Percentiles rank a stretch among this genome's conserved stretches.
Evolutionary conservation across 2,113 vertebrate species (phyloP).

Genomic region (Amphiprion percula): DNA sequence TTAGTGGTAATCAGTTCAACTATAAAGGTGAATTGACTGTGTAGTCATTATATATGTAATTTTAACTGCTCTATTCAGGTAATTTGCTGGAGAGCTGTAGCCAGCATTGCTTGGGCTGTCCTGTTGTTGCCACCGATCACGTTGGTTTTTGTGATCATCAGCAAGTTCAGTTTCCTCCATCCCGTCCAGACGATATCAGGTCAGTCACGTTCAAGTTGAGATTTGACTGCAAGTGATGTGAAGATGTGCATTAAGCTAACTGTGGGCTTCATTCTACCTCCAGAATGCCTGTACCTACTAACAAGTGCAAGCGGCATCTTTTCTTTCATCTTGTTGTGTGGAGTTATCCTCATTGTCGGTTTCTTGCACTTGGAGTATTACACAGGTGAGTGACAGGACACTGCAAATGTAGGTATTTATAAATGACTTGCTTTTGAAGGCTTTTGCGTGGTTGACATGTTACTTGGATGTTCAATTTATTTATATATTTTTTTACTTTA

Average conservation of each 20-base stretch:
- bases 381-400: constrained; percentile 85
- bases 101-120: constrained; percentile 90
- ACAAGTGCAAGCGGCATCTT: constrained; percentile 87
- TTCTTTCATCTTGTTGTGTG: constrained; percentile 88
- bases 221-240: background rate
- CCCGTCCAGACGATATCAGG: constrained; percentile 90
- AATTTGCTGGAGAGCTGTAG: constrained; percentile 91
- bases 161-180: constrained; percentile 87
- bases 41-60: background rate
- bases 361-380: constrained; percentile 92
- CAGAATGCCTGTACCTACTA: constrained; percentile 88
- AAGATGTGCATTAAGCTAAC: background rate
- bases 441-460: too few species aligned
- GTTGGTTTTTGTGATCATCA: constrained; percentile 87
- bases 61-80: constrained; percentile 82
- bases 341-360: constrained; percentile 88
- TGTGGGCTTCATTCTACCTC: constrained; percentile 15
- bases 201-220: constrained; percentile 62
- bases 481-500: too few species aligned
- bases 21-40: background rate
- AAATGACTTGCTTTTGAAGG: too few species aligned
- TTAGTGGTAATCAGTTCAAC: too few species aligned
- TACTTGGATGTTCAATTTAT: too few species aligned
- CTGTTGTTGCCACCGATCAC: constrained; percentile 88
- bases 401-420: background rate